phyloP scores from a whole-genome alignment of 2,888 invertebrate genomes.

The Drosophila infuscata region DNA sequence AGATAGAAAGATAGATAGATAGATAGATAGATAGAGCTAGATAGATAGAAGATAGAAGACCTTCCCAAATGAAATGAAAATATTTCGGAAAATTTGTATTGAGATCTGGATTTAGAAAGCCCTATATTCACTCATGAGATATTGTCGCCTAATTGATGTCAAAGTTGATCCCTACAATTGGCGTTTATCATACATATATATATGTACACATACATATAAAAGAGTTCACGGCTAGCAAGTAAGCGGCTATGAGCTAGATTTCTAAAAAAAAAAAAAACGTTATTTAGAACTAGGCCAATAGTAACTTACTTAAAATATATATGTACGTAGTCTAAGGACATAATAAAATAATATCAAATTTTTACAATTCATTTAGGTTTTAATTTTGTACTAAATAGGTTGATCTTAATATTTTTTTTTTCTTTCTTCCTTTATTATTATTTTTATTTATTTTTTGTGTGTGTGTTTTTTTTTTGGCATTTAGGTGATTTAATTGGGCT shows the following conservation, averaged over 20 bases:
- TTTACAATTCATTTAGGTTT: conserved; percentile 32
- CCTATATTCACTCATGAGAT: conserved; percentile 23
- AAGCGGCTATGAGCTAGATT: conserved; percentile 21
- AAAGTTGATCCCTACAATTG: conserved; percentile 34
- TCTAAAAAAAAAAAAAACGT: conserved; percentile 6
- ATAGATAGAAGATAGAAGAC: not conserved
- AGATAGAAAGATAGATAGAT: not conserved
- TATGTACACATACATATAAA: conserved; percentile 15
- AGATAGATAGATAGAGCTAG: too few relatives aligned
- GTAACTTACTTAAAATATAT: conserved; percentile 24
- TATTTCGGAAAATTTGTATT: not conserved
- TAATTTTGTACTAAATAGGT: conserved; percentile 53
- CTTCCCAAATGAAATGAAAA: conserved; percentile 3
- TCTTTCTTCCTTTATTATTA: not conserved
- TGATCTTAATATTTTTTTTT: conserved; percentile 13
- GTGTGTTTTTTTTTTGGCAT: conserved; percentile 20
- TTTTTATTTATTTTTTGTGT: not conserved
- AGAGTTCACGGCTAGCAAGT: conserved; percentile 37
- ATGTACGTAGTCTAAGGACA: conserved; percentile 17
- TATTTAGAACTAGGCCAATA: conserved; percentile 25
- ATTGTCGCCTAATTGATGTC: conserved; percentile 26
- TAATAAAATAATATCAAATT: conserved; percentile 28
- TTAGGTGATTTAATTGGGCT: conserved; percentile 32
- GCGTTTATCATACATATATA: conserved; percentile 11
- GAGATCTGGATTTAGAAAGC: conserved; percentile 17